Conservation (phyloP, 2,797 vertebrate genomes). For the Pipistrellus nathusii region DNA sequence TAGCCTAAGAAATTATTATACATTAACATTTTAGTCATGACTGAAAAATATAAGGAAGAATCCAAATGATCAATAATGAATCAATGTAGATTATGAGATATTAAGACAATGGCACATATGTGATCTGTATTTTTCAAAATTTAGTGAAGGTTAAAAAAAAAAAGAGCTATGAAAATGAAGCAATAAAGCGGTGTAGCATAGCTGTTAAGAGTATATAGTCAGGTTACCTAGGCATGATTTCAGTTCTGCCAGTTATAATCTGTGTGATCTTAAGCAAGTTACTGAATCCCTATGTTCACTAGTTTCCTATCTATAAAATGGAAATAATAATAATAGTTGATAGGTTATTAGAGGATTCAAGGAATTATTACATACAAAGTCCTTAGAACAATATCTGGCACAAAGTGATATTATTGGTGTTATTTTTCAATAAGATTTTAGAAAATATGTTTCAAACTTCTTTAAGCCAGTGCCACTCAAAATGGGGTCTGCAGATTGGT, state of each 20-base stretch:
- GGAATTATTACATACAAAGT: neutral
- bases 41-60: neutral
- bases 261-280: neutral
- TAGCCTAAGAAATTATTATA: neutral
- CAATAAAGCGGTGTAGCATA: neutral
- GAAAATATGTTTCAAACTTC: conserved; percentile 23
- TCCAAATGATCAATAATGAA: conserved; percentile 6
- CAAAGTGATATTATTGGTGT: neutral
- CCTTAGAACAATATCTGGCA: neutral
- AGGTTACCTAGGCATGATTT: neutral
- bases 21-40: neutral
- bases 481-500: neutral
- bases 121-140: neutral
- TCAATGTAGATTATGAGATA: neutral
- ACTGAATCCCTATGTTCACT: neutral
- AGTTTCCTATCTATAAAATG: neutral
- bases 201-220: neutral
- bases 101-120: neutral
- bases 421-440: conserved; percentile 28
- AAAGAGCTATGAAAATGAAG: neutral
- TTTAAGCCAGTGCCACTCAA: neutral
- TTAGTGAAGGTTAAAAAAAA: neutral
- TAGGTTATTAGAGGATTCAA: neutral
- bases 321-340: neutral
- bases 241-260: neutral